A percentile compares a stretch with the other conserved stretches of the same genome.
Evolutionary conservation across 2,113 vertebrate genomes (phyloP).

Genomic region (Mesoclemmys tuberculata): DNA sequence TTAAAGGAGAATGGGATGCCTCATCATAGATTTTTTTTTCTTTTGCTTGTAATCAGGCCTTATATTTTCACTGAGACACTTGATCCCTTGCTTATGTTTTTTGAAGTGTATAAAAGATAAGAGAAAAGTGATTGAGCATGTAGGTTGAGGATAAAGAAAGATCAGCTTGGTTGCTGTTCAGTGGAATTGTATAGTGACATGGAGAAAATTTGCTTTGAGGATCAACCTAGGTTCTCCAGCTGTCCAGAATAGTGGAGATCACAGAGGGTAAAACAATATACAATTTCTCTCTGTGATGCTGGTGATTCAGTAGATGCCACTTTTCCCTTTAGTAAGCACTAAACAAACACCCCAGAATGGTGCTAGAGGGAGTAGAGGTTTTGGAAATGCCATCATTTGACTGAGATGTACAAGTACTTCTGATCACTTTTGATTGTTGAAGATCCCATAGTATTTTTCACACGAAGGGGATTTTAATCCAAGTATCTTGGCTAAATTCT

Average conservation of each 20-base stretch:
- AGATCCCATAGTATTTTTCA: not conserved
- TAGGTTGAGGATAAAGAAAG: not conserved
- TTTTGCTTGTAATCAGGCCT: not conserved
- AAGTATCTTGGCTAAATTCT: not conserved
- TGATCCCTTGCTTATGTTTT: too few relatives aligned
- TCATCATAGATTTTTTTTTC: not conserved
- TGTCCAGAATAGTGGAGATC: not conserved
- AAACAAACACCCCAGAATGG: not conserved
- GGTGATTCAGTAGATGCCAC: accelerated
- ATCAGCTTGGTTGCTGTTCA: not conserved
- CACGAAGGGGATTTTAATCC: not conserved
- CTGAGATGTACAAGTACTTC: not conserved
- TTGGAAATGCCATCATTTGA: not conserved
- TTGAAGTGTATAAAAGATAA: not conserved
- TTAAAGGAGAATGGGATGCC: not conserved
- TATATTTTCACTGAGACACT: not conserved
- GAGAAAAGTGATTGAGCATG: not conserved
- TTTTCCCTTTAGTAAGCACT: not conserved
- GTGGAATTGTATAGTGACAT: not conserved
- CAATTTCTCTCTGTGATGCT: not conserved
- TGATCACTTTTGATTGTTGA: accelerated
- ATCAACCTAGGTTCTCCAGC: not conserved
- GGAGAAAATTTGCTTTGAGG: not conserved
- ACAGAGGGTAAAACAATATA: not conserved
- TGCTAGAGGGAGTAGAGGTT: not conserved